Conservation (phyloP, 2,888 invertebrate genomes). For the Neoscelio sp. region DNA sequence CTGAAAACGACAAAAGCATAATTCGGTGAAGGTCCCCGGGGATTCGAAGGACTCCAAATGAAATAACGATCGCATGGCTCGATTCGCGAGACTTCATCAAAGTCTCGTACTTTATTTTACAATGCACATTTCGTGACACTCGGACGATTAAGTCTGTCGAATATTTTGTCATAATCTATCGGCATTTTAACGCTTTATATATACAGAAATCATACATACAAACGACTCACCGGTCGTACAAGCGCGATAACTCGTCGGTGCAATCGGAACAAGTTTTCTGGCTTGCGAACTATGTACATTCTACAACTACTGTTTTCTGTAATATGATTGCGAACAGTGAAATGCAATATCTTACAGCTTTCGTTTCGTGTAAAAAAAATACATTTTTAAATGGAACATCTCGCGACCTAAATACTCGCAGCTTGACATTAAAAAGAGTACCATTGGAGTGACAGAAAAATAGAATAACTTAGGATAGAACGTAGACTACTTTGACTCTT, state of each 20-base stretch:
- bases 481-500: conserved; percentile 42
- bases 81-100: conserved; percentile 53
- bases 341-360: conserved; percentile 27
- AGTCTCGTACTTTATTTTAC: conserved; percentile 66
- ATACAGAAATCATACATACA: conserved; percentile 73
- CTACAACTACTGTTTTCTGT: conserved; percentile 49
- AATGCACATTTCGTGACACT: conserved; percentile 55
- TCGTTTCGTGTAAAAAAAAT: conserved; percentile 48
- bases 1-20: conserved; percentile 59
- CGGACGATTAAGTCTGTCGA: conserved; percentile 39
- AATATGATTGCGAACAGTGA: conserved; percentile 30
- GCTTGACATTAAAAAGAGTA: conserved; percentile 56
- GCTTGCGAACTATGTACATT: conserved; percentile 66
- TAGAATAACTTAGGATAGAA: conserved; percentile 34
- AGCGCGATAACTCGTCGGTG: conserved; percentile 15
- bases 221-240: conserved; percentile 41
- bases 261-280: conserved; percentile 56
- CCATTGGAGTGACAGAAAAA: not conserved
- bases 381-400: conserved; percentile 47
- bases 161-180: conserved; percentile 51
- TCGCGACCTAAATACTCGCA: conserved; percentile 39
- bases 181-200: conserved; percentile 66
- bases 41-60: conserved; percentile 49
- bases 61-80: conserved; percentile 23
- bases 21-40: conserved; percentile 65